Evolutionary conservation across 2,888 invertebrate species (phyloP).

Genomic region (Chrysolina americana): DNA sequence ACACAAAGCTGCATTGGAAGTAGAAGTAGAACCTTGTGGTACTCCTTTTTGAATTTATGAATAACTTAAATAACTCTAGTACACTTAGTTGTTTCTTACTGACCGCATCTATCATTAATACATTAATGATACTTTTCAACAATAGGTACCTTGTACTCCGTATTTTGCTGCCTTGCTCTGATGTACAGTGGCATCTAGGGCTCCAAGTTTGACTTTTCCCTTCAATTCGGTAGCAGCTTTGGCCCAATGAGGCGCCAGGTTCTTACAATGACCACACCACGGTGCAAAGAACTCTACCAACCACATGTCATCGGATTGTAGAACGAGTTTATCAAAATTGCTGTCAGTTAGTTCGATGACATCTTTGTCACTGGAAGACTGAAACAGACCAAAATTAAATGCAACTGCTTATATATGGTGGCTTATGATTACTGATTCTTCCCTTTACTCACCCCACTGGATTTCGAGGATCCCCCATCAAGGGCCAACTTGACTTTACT

Average conservation of each 20-base stretch:
- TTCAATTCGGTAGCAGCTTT: slow-evolving; percentile 94
- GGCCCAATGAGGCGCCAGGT: slow-evolving; percentile 96
- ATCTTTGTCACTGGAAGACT: slow-evolving; percentile 71
- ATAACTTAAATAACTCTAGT: background rate
- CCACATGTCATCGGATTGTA: slow-evolving; percentile 96
- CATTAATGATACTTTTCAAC: background rate
- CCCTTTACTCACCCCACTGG: slow-evolving; percentile 52
- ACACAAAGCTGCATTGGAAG: no score
- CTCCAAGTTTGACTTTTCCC: slow-evolving; percentile 96
- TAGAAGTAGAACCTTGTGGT: no score
- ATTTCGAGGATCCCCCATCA: slow-evolving; percentile 68
- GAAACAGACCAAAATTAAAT: slow-evolving; percentile 24
- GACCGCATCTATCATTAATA: no score
- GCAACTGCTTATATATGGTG: background rate
- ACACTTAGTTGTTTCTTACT: no score
- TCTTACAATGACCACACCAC: slow-evolving; percentile 98
- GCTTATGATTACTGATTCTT: background rate
- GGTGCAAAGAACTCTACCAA: slow-evolving; percentile 98
- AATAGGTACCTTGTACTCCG: slow-evolving; percentile 78
- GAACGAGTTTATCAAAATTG: slow-evolving; percentile 93
- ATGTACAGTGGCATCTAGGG: slow-evolving; percentile 96
- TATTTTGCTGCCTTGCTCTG: slow-evolving; percentile 86
- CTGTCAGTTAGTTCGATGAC: slow-evolving; percentile 96
- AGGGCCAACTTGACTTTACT: slow-evolving; percentile 82
- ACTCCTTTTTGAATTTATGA: background rate